Evolutionary conservation across 1,140 invertebrate genomes (phyloP).

Genomic region (Venustaconcha ellipsiformis): DNA sequence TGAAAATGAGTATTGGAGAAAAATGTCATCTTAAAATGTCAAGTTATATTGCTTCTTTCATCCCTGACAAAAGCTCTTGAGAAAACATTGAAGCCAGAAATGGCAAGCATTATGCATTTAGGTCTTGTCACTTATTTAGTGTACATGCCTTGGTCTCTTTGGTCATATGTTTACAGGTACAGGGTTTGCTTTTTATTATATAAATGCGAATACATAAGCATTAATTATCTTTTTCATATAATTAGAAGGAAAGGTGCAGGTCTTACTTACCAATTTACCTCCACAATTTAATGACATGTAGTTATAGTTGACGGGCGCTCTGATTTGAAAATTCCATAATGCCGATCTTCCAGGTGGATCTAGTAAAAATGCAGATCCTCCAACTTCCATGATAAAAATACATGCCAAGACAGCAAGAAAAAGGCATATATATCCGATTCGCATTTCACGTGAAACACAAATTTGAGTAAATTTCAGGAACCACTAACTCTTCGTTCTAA

Average conservation of each 20-base stretch:
- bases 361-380: constrained; percentile 21
- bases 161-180: not conserved
- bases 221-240: not conserved
- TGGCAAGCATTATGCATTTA: not conserved
- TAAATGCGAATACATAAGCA: not conserved
- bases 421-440: no score
- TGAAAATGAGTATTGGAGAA: no score
- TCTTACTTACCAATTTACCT: constrained; percentile 11
- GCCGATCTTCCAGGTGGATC: constrained; percentile 27
- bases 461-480: no score
- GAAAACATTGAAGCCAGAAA: not conserved
- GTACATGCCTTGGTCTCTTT: not conserved
- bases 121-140: not conserved
- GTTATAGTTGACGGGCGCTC: constrained; percentile 28
- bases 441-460: no score
- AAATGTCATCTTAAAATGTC: no score
- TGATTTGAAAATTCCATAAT: constrained; percentile 30
- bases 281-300: constrained; percentile 28
- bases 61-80: no score
- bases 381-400: no score
- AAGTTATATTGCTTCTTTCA: no score
- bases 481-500: no score
- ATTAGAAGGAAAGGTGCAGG: not conserved
- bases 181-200: not conserved
- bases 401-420: no score